Percentiles rank a stretch among this genome's conserved stretches.
phyloP scores from a whole-genome alignment of 2,888 invertebrate genomes.

The Erynnis tages region DNA sequence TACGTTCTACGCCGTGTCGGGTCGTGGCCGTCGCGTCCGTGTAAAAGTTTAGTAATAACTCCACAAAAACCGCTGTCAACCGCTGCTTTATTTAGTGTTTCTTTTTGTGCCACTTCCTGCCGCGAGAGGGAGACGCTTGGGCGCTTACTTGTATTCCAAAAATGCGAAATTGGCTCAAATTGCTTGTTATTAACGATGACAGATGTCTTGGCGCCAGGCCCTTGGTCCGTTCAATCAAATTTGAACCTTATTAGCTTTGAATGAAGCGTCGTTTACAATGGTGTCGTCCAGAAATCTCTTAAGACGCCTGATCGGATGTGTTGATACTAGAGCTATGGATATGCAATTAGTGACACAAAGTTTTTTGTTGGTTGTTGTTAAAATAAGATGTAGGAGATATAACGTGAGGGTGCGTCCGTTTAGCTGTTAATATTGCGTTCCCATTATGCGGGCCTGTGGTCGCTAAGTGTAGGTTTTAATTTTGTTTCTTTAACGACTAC shows the following conservation, averaged over 20 bases:
- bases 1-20: neutral
- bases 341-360: constrained; percentile 72
- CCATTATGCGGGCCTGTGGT: neutral
- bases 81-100: constrained; percentile 71
- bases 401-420: constrained; percentile 29
- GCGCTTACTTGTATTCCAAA: constrained; percentile 70
- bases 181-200: constrained; percentile 81
- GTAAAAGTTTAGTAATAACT: constrained; percentile 37
- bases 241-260: constrained; percentile 35
- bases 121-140: constrained; percentile 68
- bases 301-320: constrained; percentile 67
- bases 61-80: constrained; percentile 72
- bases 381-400: constrained; percentile 32
- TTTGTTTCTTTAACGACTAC: neutral
- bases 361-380: constrained; percentile 44
- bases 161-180: constrained; percentile 79
- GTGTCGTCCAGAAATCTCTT: constrained; percentile 40
- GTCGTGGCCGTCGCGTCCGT: constrained; percentile 17
- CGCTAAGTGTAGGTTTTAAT: constrained; percentile 1
- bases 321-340: constrained; percentile 73
- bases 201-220: constrained; percentile 77
- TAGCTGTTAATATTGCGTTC: constrained; percentile 28
- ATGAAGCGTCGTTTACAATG: constrained; percentile 40
- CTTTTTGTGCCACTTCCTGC: constrained; percentile 77
- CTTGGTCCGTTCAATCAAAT: constrained; percentile 31